A percentile compares a stretch with the other conserved stretches of the same genome.
phyloP scores from a whole-genome alignment of 1,140 invertebrate genomes.

The Saxidomus purpurata region DNA sequence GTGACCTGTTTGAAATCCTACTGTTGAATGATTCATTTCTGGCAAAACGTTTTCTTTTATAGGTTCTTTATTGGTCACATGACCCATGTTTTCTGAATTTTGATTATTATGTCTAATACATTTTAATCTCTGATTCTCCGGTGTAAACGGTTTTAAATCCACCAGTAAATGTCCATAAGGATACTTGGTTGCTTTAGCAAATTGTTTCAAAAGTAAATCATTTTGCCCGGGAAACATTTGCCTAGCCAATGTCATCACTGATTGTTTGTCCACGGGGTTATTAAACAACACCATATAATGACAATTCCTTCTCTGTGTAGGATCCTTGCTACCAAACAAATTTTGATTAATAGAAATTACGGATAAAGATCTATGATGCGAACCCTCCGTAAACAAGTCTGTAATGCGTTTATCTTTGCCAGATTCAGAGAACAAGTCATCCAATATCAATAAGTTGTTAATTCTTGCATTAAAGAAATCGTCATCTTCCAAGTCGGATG shows the following conservation, averaged over 20 bases:
- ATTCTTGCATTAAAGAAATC: slow-evolving; percentile 8
- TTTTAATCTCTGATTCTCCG: slow-evolving; percentile 12
- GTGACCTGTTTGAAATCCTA: background rate
- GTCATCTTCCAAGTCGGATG: slow-evolving; percentile 26
- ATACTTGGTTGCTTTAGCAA: slow-evolving; percentile 10
- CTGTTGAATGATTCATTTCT: background rate
- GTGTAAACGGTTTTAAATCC: slow-evolving; percentile 44
- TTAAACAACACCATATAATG: slow-evolving; percentile 40
- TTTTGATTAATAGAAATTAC: slow-evolving; percentile 51
- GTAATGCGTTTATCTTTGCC: slow-evolving; percentile 48
- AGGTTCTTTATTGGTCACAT: no score
- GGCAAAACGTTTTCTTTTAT: no score
- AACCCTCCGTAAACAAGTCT: no score
- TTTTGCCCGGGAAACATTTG: slow-evolving; percentile 10
- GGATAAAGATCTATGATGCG: no score
- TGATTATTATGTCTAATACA: no score
- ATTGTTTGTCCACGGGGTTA: slow-evolving; percentile 41
- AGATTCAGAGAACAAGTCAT: slow-evolving; percentile 11
- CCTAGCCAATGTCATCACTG: slow-evolving; percentile 18
- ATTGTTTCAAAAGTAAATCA: slow-evolving; percentile 7
- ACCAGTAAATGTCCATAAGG: slow-evolving; percentile 35
- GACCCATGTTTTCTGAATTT: no score
- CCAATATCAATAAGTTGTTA: slow-evolving; percentile 20
- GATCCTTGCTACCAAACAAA: slow-evolving; percentile 38
- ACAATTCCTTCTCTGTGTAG: slow-evolving; percentile 27